phyloP scores from a whole-genome alignment of 1,140 invertebrate genomes.

The Micrasema minimum region DNA sequence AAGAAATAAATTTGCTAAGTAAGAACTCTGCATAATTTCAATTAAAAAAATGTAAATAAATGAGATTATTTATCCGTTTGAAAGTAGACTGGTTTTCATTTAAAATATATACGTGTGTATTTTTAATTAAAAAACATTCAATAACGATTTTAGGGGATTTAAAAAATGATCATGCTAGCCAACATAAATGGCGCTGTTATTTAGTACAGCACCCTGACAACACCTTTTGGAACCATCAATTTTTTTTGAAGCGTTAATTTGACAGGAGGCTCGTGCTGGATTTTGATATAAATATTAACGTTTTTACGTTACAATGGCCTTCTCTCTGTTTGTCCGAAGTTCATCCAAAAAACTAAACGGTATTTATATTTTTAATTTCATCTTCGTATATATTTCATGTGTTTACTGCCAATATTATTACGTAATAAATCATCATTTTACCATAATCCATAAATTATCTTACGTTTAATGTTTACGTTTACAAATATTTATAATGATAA shows the following conservation, averaged over 20 bases:
- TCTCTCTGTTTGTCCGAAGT: conserved; percentile 37
- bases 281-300: conserved; percentile 15
- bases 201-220: not conserved
- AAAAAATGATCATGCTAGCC: too few relatives aligned
- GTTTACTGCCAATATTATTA: conserved; percentile 16
- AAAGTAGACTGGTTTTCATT: too few relatives aligned
- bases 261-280: conserved; percentile 25
- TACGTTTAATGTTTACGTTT: conserved; percentile 7
- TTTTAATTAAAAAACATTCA: too few relatives aligned
- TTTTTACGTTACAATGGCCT: conserved; percentile 28
- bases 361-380: conserved; percentile 3
- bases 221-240: not conserved
- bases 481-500: conserved; percentile 4
- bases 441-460: conserved; percentile 12
- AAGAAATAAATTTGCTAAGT: too few relatives aligned
- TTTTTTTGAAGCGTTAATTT: not conserved
- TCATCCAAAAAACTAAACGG: conserved; percentile 33
- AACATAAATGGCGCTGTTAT: not conserved
- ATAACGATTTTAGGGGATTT: too few relatives aligned
- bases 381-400: conserved; percentile 15
- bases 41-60: too few relatives aligned
- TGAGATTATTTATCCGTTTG: too few relatives aligned
- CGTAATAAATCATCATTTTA: conserved; percentile 4
- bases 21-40: too few relatives aligned
- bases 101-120: too few relatives aligned